Percentiles rank a stretch among this genome's conserved stretches.
phyloP scores from a whole-genome alignment of 2,888 invertebrate species.

The Thysanoteuthis rhombus region DNA sequence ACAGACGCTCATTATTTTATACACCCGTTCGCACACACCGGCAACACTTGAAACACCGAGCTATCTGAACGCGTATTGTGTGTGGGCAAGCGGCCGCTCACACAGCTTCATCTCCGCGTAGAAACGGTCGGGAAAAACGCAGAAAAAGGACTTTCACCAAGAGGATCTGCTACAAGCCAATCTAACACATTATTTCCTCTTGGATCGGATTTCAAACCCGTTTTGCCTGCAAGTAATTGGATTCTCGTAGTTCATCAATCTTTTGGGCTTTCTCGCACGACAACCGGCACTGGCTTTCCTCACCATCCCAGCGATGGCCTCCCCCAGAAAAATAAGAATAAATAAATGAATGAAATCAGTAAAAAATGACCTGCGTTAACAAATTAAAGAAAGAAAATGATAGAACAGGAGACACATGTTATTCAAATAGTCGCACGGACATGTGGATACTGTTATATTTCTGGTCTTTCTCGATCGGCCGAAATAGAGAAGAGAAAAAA shows the following conservation, averaged over 20 bases:
- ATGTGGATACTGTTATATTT: background rate
- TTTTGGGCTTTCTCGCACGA: slow-evolving; percentile 30
- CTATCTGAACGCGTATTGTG: background rate
- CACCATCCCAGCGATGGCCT: background rate
- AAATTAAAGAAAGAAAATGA: background rate
- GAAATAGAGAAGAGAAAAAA: background rate
- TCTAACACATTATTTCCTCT: background rate
- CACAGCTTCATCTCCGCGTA: background rate
- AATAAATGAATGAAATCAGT: background rate
- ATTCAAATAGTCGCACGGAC: background rate
- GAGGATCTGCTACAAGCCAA: background rate
- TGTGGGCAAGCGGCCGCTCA: background rate
- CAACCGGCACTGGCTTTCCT: background rate
- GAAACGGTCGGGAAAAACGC: background rate
- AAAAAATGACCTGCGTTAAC: background rate
- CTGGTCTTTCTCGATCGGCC: background rate
- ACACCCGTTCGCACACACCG: background rate
- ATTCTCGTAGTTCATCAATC: slow-evolving; percentile 27
- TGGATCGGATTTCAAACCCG: slow-evolving; percentile 13
- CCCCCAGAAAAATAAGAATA: background rate
- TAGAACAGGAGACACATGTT: background rate
- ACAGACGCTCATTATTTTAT: background rate
- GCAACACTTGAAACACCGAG: background rate
- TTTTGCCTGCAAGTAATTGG: slow-evolving; percentile 13
- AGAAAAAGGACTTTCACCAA: too few species aligned